These are phyloP conservation scores for Spilarctia lutea DNA, from an alignment of 2,888 invertebrate species.

Conservation along the genomic window DNA sequence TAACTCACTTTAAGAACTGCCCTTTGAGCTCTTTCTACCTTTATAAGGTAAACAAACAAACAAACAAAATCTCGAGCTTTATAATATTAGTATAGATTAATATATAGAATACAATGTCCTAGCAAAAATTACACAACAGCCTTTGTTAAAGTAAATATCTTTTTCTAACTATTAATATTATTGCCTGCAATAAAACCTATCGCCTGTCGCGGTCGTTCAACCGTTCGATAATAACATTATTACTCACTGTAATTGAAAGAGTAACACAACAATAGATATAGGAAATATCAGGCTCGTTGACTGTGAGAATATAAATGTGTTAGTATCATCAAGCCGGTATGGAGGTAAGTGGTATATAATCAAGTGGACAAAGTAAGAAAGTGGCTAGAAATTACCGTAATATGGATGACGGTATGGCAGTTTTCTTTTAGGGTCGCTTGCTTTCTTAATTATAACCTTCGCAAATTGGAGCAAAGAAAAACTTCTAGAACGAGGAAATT, in stretches of 20 bases:
- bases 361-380: neutral
- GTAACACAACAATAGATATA: neutral
- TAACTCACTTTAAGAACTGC: no score
- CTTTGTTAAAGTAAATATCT: neutral
- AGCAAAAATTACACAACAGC: neutral
- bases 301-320: neutral
- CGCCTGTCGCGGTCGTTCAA: neutral
- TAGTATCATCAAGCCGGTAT: neutral
- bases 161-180: neutral
- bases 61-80: no score
- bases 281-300: neutral
- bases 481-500: no score
- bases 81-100: no score
- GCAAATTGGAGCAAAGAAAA: no score
- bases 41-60: no score
- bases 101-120: no score
- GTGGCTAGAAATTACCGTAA: no score
- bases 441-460: no score
- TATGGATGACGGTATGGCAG: no score
- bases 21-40: no score
- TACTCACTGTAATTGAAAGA: neutral
- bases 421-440: no score
- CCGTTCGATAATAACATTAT: neutral
- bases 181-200: neutral
- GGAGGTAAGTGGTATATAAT: neutral